Evolutionary conservation across 1,140 invertebrate species (phyloP).

Genomic region (Papilio machaon): DNA sequence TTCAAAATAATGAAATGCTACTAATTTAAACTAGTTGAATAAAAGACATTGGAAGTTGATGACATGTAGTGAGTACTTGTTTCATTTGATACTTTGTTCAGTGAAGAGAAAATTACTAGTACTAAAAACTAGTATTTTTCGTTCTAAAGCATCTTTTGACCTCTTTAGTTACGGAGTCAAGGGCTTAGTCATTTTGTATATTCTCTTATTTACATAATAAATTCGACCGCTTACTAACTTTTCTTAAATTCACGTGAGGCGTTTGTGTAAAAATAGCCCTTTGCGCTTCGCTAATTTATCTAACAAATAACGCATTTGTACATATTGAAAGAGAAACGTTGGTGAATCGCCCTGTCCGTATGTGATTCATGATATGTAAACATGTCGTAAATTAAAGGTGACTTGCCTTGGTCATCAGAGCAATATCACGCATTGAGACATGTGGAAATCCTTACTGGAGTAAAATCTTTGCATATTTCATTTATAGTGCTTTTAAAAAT

Average conservation of each 20-base stretch:
- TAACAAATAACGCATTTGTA: slow-evolving; percentile 42
- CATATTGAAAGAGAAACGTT: background rate
- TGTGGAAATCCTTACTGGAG: slow-evolving; percentile 6
- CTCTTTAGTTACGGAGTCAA: background rate
- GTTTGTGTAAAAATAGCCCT: background rate
- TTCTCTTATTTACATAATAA: slow-evolving; percentile 16
- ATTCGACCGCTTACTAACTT: slow-evolving; percentile 12
- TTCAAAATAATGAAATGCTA: too few relatives aligned
- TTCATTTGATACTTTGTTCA: too few relatives aligned
- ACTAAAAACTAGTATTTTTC: too few relatives aligned
- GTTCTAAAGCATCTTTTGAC: too few relatives aligned
- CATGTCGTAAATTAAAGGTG: slow-evolving; percentile 9
- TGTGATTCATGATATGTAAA: slow-evolving; percentile 18
- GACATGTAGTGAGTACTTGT: too few relatives aligned
- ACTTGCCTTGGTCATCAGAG: background rate
- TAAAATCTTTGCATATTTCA: background rate
- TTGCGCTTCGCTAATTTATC: slow-evolving; percentile 35
- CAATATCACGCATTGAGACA: background rate
- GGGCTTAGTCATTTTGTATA: background rate
- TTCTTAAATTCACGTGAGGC: background rate
- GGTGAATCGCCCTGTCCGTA: slow-evolving; percentile 6
- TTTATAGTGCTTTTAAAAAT: background rate
- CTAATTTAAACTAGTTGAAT: too few relatives aligned
- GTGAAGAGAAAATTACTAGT: too few relatives aligned
- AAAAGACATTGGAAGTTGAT: too few relatives aligned